A percentile compares a stretch with the other conserved stretches of the same genome.
These are phyloP conservation scores for Stigmatopora argus DNA, from an alignment of 2,113 vertebrate species.

Conservation along the genomic window DNA sequence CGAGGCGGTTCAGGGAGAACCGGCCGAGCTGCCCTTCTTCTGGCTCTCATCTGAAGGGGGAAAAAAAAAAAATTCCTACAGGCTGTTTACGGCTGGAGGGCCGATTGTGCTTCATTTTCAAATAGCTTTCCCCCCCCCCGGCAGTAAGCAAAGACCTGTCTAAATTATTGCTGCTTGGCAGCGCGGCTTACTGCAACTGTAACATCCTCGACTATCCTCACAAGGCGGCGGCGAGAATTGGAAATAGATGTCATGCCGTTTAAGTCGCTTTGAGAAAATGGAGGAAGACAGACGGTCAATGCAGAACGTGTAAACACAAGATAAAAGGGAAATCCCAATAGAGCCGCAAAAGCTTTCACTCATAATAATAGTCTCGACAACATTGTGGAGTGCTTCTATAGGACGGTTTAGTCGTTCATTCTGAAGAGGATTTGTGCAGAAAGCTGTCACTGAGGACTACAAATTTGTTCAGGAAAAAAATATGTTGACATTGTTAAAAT, in stretches of 20 bases:
- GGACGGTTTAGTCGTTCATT: background rate
- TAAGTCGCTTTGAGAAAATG: background rate
- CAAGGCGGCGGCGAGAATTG: conserved; percentile 18
- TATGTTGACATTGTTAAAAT: background rate
- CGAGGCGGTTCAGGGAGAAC: conserved; percentile 45
- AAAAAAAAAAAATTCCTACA: conserved; percentile 8
- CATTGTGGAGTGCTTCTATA: background rate
- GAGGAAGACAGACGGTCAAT: background rate
- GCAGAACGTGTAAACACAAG: background rate
- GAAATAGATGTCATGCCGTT: conserved; percentile 5
- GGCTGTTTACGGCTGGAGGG: conserved; percentile 11
- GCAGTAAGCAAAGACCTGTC: conserved; percentile 20
- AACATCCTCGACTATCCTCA: conserved; percentile 38
- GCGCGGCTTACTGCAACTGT: conserved; percentile 35
- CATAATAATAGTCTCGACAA: background rate
- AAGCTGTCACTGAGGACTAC: background rate
- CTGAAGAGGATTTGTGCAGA: background rate
- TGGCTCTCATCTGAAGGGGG: conserved; percentile 15
- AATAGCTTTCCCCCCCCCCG: conserved; percentile 39
- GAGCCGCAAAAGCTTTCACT: background rate
- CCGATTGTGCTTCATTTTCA: conserved; percentile 18
- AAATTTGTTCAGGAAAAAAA: background rate
- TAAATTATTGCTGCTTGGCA: conserved; percentile 28
- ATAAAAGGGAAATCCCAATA: background rate
- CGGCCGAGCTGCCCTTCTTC: conserved; percentile 23